phyloP scores from a whole-genome alignment of 2,113 vertebrate species.

The Halichoerus grypus region DNA sequence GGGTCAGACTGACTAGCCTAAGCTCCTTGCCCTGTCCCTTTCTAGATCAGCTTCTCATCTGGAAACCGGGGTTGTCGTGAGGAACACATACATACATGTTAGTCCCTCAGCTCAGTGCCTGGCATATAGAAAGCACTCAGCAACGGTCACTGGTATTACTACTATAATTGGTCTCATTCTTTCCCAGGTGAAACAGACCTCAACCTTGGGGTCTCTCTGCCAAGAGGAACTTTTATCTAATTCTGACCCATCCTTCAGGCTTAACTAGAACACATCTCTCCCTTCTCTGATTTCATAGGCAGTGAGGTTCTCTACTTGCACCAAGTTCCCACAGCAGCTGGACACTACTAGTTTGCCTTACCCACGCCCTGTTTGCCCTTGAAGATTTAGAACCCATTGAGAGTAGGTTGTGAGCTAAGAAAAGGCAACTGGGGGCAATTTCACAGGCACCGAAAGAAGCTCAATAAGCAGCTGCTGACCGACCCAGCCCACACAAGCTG shows the following conservation, averaged over 20 bases:
- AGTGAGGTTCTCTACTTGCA: not conserved
- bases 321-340: not conserved
- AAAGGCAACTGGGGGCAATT: not conserved
- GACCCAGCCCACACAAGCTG: not conserved
- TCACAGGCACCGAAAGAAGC: not conserved
- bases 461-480: not conserved
- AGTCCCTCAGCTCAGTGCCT: not conserved
- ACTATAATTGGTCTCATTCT: not conserved
- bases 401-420: not conserved
- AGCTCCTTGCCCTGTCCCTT: not conserved
- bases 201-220: not conserved
- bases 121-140: not conserved
- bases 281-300: not conserved
- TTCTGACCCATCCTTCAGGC: not conserved
- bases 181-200: not conserved
- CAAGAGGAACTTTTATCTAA: not conserved
- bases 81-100: not conserved
- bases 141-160: too few relatives aligned
- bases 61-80: not conserved
- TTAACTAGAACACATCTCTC: not conserved
- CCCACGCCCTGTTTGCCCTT: not conserved
- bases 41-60: not conserved
- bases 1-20: not conserved
- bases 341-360: not conserved
- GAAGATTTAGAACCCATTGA: conserved; percentile 16